Evolutionary conservation across 2,888 invertebrate genomes (phyloP).

Genomic region (Ommatoiulus sabulosus): DNA sequence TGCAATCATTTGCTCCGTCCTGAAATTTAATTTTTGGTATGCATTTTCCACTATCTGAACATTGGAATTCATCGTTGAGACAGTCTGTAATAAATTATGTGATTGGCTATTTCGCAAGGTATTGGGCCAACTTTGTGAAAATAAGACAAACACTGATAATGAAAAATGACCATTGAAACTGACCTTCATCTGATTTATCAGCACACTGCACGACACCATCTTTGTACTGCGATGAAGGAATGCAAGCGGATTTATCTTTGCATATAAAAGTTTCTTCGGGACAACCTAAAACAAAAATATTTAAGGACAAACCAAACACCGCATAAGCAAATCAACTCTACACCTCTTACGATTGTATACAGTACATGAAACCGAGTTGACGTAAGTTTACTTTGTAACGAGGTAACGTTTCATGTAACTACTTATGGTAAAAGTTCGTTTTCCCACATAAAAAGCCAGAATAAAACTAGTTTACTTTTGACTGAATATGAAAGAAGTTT

Average conservation of each 20-base stretch:
- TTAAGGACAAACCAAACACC: not conserved
- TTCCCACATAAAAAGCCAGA: slow-evolving; percentile 17
- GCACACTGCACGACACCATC: slow-evolving; percentile 65
- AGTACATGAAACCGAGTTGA: not conserved
- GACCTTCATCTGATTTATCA: slow-evolving; percentile 67
- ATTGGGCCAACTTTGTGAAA: not conserved
- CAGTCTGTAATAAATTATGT: slow-evolving; percentile 52
- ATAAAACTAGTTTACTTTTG: slow-evolving; percentile 44
- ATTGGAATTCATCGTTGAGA: slow-evolving; percentile 59
- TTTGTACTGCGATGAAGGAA: slow-evolving; percentile 62
- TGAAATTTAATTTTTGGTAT: slow-evolving; percentile 63
- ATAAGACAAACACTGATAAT: not conserved
- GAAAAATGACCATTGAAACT: slow-evolving; percentile 2
- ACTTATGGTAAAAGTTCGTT: slow-evolving; percentile 31
- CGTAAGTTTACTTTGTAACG: not conserved
- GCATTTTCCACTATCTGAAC: slow-evolving; percentile 63
- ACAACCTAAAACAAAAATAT: slow-evolving; percentile 62
- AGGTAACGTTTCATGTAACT: slow-evolving; percentile 1
- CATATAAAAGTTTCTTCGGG: slow-evolving; percentile 63
- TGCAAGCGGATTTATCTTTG: slow-evolving; percentile 63
- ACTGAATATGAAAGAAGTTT: slow-evolving; percentile 13
- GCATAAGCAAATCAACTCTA: not conserved
- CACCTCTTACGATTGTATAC: not conserved
- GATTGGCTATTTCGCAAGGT: not conserved
- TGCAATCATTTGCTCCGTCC: slow-evolving; percentile 65